Base-by-base conservation (phyloP, 2,888 invertebrate genomes). In the Helobdella robusta region DNA sequence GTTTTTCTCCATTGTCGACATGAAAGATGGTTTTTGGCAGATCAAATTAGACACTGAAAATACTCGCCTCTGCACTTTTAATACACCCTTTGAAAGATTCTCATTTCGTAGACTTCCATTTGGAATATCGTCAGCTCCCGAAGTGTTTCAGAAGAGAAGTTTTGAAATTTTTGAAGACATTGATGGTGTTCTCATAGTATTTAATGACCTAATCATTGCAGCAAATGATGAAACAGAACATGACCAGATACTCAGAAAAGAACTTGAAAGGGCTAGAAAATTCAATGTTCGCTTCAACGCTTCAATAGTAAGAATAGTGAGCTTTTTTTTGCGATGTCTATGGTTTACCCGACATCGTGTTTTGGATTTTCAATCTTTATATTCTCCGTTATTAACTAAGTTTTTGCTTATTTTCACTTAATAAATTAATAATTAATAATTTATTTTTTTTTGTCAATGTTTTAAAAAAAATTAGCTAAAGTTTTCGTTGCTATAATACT, bases 11-110 rank as follows among this genome's bases (percentile, higher is more conserved):
- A 67, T 66, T 15, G 44, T 68, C 8, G 68, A 71, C 54, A 66
- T 65, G 54, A 67, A 67, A 35, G 62, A 68, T 62, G 72, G 72
- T 0, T 73, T 69, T 50, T 73, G 71, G 69, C 52, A 69, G 11
- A 52, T 70, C 2, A 66, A 64, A 28, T 46, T 73, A 35, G n/a
- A n/a, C n/a, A n/a, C n/a, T n/a, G n/a, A n/a, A n/a, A n/a, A n/a
- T n/a, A 66, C 69, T 15, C 59, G 66, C n/a, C 62, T 71, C 15
- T 65, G 68, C 60, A 72, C 70, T n/a, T 72, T 71, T 46, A 66
- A 70, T 60, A 69, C 65, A n/a, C 70, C 70, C 1, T 67, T 60
- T 61, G 66, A 67, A 25, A 18, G 68, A 15, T 67, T 67, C 20
- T 32, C 66, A 4, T 71, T 68, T 35, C n/a, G 36, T 15, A 25